These are phyloP conservation scores for Phrynocephalus vlangalii DNA, from an alignment of 2,797 vertebrate species.

Conservation along the genomic window DNA sequence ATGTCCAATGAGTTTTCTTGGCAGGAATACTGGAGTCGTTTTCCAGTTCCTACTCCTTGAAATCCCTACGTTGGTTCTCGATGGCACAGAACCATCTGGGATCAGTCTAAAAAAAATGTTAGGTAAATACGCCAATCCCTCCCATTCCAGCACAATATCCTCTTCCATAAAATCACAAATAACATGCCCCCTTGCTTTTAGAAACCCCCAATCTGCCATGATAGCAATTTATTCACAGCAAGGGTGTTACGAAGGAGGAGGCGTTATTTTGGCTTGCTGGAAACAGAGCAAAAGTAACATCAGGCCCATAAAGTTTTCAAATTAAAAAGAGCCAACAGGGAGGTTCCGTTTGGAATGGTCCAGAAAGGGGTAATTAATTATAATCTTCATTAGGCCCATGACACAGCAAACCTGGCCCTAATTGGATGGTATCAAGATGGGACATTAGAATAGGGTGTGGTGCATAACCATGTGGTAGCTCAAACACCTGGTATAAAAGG, in stretches of 20 bases:
- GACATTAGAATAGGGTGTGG: background rate
- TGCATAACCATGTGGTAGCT: background rate
- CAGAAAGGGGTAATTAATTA: background rate
- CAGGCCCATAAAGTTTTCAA: background rate
- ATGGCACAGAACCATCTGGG: no score
- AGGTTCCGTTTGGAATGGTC: background rate
- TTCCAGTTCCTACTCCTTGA: no score
- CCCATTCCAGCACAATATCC: no score
- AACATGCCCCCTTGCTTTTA: background rate
- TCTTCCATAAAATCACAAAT: no score
- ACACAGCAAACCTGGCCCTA: background rate
- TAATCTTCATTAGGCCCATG: background rate
- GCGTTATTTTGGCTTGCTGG: background rate
- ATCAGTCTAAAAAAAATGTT: no score
- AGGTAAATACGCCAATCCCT: no score
- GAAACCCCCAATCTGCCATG: background rate
- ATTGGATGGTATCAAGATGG: background rate
- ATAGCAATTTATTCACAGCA: background rate
- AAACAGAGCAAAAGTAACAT: background rate
- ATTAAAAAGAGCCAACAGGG: background rate
- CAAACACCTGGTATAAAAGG: conserved; percentile 1
- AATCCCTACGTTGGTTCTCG: no score
- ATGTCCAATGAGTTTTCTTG: no score
- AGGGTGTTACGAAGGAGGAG: background rate
- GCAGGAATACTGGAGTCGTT: no score